Evolutionary conservation across 2,797 vertebrate species (phyloP).

Genomic region (Phataginus tricuspis): DNA sequence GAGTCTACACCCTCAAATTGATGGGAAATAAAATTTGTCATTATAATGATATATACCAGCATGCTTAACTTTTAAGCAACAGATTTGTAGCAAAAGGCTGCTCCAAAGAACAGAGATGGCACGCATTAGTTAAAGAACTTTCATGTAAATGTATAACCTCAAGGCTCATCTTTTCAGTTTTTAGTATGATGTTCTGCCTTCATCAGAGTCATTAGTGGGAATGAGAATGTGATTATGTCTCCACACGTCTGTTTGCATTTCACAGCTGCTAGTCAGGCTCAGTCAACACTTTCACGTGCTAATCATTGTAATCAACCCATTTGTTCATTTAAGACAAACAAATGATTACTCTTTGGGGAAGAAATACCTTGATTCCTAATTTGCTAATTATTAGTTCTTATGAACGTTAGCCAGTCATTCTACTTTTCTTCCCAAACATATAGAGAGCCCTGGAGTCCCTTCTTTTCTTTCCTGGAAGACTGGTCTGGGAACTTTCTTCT

Average conservation of each 20-base stretch:
- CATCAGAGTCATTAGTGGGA: background rate
- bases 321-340: slow-evolving; percentile 63
- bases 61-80: slow-evolving; percentile 33
- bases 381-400: slow-evolving; percentile 59
- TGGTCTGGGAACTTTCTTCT: background rate
- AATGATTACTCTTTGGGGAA: slow-evolving; percentile 35
- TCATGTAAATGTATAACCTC: background rate
- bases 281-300: slow-evolving; percentile 35
- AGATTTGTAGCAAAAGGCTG: slow-evolving; percentile 23
- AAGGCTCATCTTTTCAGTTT: slow-evolving; percentile 9
- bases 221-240: slow-evolving; percentile 5
- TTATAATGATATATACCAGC: background rate
- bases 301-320: slow-evolving; percentile 62
- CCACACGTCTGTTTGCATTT: slow-evolving; percentile 2
- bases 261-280: slow-evolving; percentile 50
- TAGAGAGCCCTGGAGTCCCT: background rate
- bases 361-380: slow-evolving; percentile 64
- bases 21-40: slow-evolving; percentile 29
- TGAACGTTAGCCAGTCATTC: slow-evolving; percentile 36
- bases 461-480: background rate
- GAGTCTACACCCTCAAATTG: background rate
- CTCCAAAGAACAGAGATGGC: slow-evolving; percentile 19
- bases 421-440: slow-evolving; percentile 13
- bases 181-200: background rate
- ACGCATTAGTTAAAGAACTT: slow-evolving; percentile 57